Conservation (phyloP, 2,797 vertebrate genomes). For the Gallinago stenura region DNA sequence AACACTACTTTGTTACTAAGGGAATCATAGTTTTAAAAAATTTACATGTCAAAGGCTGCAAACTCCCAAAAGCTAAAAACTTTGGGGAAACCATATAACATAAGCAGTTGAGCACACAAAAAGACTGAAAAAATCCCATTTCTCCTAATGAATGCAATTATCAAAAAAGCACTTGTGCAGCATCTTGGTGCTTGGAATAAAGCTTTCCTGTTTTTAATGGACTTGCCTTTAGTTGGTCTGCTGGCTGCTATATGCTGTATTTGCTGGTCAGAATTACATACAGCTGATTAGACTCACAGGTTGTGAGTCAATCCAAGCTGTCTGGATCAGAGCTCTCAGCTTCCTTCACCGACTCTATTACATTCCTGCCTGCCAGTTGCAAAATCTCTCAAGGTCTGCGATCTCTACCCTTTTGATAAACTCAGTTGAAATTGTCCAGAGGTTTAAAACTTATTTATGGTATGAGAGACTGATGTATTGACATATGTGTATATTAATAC, state of each 20-base stretch:
- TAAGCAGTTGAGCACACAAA: not conserved
- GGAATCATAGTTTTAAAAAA: not conserved
- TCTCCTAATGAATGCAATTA: not conserved
- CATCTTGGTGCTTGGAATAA: not conserved
- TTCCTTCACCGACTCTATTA: not conserved
- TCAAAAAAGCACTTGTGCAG: not conserved
- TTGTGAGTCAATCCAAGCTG: not conserved
- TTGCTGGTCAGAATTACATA: not conserved
- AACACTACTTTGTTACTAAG: not conserved
- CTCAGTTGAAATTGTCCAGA: not conserved
- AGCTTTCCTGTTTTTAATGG: not conserved
- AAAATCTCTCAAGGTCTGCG: not conserved
- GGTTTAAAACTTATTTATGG: not conserved
- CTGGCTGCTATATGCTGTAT: not conserved
- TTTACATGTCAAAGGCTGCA: not conserved
- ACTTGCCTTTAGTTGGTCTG: not conserved
- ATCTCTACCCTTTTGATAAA: not conserved
- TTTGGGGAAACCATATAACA: not conserved
- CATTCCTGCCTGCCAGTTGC: not conserved
- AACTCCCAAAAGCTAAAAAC: not conserved
- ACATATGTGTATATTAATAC: not conserved
- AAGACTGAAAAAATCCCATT: not conserved
- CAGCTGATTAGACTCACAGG: not conserved
- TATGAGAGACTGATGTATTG: accelerated
- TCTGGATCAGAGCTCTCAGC: not conserved